These are phyloP conservation scores for Hucho hucho DNA, from an alignment of 2,113 vertebrate species.

Conservation along the genomic window DNA sequence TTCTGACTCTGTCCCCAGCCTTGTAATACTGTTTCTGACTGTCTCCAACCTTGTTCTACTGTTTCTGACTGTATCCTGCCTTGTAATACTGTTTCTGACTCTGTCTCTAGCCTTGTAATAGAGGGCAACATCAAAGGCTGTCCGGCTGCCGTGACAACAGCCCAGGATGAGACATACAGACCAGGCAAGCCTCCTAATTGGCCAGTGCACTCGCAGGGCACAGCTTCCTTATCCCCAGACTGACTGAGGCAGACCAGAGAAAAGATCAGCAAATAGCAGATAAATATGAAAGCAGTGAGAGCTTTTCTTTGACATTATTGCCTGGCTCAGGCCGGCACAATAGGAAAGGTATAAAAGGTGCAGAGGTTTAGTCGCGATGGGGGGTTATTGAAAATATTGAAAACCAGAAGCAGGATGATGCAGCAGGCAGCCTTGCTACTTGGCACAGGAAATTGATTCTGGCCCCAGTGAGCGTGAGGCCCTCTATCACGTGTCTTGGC, in stretches of 20 bases:
- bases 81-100: neutral
- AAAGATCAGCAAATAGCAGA: neutral
- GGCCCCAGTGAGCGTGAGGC: neutral
- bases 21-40: too few species aligned
- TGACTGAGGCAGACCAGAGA: neutral
- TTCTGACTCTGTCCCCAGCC: too few species aligned
- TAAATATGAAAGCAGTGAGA: slow-evolving; percentile 6
- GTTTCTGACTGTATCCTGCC: too few species aligned
- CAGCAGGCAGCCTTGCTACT: neutral
- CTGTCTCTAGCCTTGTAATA: neutral
- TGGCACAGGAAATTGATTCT: slow-evolving; percentile 31
- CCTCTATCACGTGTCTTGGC: neutral
- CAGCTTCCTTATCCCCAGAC: neutral
- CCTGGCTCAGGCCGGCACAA: neutral
- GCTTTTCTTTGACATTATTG: slow-evolving; percentile 14
- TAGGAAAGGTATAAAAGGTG: neutral
- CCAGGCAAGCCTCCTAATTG: slow-evolving; percentile 16
- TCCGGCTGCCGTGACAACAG: slow-evolving; percentile 11
- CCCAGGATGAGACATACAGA: neutral
- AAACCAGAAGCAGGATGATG: neutral
- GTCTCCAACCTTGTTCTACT: too few species aligned
- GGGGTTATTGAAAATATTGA: neutral
- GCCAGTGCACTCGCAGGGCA: slow-evolving; percentile 1
- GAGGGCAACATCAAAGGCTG: slow-evolving; percentile 12
- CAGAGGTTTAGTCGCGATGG: slow-evolving; percentile 1